Base-by-base conservation (phyloP, 1,140 invertebrate species). In the Sipha flava region DNA sequence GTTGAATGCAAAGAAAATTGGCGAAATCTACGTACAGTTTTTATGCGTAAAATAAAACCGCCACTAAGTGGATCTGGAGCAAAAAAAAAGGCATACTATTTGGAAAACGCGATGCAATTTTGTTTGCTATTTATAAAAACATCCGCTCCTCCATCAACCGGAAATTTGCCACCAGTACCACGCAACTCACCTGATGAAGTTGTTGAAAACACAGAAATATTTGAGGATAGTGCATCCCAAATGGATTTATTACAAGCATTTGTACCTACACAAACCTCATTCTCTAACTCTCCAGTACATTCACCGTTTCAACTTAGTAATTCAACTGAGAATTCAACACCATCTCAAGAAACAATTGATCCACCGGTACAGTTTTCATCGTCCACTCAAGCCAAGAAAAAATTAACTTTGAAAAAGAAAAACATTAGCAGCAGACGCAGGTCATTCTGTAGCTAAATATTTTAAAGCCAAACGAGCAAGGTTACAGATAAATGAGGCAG, bases 11-110 rank as follows among this genome's bases (percentile, higher is more conserved):
- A 59, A 79, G 40, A 49, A 18, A 64, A 79, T n/a, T 79, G 79
- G 79, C 52, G 79, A 45, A 79, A 79, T 79, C 45, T 79, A 64
- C 79, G 79, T 37, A 79, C 54, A 66, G 79, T 66, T 18, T 79
- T 79, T 26, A 79, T 79, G 54, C 54, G 80, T 29, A 81, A 81
- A 57, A 79, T 57, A 49, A 80, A 80, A 59, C 68, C 80, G 34
- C 37, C 80, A 26, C 80, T 68, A 18, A 34, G 18, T 81, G 83
- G 82, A 54, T 54, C 80, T 73, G 79, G 82, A 2, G 77, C 66
- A 47, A 80, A 83, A 77, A 81, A n/a, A 49, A 82, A 81, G 43
- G 75, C 81, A 45, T 83, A 83, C 73, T 83, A 83, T 81, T 81
- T 83, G 68, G 81, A 62, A 81, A 40, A 64, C 26, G 81, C 81